Evolutionary conservation across 2,888 invertebrate genomes (phyloP), one percentile per base, ranked within the genome.

Genomic region (Arge pagana): DNA sequence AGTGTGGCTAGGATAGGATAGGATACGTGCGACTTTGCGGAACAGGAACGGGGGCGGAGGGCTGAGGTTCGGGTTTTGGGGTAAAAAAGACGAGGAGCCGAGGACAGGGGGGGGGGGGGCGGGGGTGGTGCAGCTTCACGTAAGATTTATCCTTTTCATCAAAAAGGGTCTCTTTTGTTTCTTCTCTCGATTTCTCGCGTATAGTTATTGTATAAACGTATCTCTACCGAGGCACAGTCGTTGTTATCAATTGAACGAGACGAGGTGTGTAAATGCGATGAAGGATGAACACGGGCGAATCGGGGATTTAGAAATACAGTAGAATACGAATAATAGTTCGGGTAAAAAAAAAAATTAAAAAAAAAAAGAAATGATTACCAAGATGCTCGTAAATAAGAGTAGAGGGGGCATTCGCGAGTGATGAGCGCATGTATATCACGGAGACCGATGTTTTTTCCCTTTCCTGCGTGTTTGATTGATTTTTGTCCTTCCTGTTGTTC

Each of bases 291-390:
- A n/a, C n/a, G n/a, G n/a, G n/a, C n/a, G n/a, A n/a, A 21, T 8
- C 11, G 3, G 37, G 37, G 37, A 10, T 4, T 35, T 4, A 10
- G 19, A 15, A 15, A 15, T 6, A 11, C 2, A n/a, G 37, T 7
- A 21, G 21, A 45, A 18, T 55, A 57, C 55, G 52, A 55, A 54
- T 24, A 56, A 55, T 55, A 59, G 28, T 31, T 33, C 31, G 56
- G 59, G 57, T 61, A 57, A 61, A 60, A 58, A 62, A 65, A 67
- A 72, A 72, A 68, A 64, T 69, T 70, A 74, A 70, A 72, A 70
- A 72, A 71, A 69, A n/a, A n/a, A n/a, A n/a, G n/a, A n/a, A n/a
- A n/a, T n/a, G n/a, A 71, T 68, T 70, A 74, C 74, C 70, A 72
- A 72, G 70, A 71, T 71, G 68, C 66, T 72, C 66, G 70, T 72